Conservation (phyloP, 2,888 invertebrate genomes). For the Papilio gigon region DNA sequence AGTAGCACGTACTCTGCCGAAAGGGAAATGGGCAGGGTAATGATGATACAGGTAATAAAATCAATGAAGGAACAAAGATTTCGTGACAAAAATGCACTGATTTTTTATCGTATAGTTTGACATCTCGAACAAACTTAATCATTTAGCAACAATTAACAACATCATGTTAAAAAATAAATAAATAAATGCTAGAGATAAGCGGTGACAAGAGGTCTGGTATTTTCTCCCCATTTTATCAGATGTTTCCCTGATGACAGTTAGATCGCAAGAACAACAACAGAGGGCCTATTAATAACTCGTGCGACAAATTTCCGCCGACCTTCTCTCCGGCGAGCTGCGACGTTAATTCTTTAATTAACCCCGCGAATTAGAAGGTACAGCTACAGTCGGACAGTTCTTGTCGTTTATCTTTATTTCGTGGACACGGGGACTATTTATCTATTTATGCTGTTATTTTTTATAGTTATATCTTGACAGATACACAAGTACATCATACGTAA, state of each 20-base stretch:
- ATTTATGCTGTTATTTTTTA: neutral
- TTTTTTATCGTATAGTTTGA: too few species aligned
- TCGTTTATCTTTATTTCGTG: conserved; percentile 68
- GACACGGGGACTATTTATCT: conserved; percentile 18
- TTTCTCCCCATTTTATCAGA: conserved; percentile 5
- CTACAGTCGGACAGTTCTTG: conserved; percentile 67
- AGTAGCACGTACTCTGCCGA: too few species aligned
- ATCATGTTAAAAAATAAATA: neutral
- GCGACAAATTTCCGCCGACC: conserved; percentile 66
- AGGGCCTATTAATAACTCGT: conserved; percentile 53
- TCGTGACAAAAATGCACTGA: too few species aligned
- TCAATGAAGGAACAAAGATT: too few species aligned
- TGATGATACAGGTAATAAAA: too few species aligned
- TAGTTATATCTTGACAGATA: conserved; percentile 1
- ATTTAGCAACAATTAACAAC: neutral
- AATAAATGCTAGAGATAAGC: neutral
- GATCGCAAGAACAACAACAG: conserved; percentile 26
- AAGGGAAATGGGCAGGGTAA: too few species aligned
- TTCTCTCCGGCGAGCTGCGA: conserved; percentile 51
- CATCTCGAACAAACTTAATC: neutral
- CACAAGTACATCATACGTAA: neutral
- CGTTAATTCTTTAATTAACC: conserved; percentile 76
- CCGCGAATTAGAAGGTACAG: conserved; percentile 71
- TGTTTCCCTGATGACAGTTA: conserved; percentile 12
- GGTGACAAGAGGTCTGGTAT: neutral